A percentile compares a stretch with the other conserved stretches of the same genome.
phyloP scores from a whole-genome alignment of 2,888 invertebrate genomes.

The Sympetrum striolatum region DNA sequence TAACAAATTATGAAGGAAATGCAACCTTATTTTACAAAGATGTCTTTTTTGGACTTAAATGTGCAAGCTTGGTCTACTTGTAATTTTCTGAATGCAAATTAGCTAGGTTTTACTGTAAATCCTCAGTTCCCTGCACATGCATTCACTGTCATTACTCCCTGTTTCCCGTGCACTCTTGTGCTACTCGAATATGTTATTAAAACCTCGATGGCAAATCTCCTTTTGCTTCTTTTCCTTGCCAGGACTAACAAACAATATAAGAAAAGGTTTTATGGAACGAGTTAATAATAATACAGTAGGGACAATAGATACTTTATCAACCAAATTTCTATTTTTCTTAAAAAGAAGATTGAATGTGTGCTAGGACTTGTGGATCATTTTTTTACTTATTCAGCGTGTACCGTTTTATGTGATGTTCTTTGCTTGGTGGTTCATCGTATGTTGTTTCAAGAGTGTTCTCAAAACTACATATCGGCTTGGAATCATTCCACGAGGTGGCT shows the following conservation, averaged over 20 bases:
- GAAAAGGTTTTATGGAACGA: conserved; percentile 36
- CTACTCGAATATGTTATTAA: background rate
- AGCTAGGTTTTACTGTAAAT: no score
- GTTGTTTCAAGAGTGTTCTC: conserved; percentile 41
- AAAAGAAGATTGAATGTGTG: conserved; percentile 39
- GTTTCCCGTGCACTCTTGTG: background rate
- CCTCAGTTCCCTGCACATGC: background rate
- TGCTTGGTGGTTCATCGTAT: conserved; percentile 45
- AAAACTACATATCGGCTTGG: conserved; percentile 50
- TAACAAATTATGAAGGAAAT: no score
- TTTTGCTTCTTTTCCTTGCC: conserved; percentile 17
- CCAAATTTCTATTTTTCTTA: conserved; percentile 46
- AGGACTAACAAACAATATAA: conserved; percentile 26
- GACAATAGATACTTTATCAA: conserved; percentile 44
- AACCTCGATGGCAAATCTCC: conserved; percentile 25
- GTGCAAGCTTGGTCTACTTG: no score
- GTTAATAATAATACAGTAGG: conserved; percentile 44
- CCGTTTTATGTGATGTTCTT: conserved; percentile 45
- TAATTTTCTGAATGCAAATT: no score
- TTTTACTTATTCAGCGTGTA: conserved; percentile 44
- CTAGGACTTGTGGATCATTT: conserved; percentile 45
- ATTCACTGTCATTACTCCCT: conserved; percentile 4
- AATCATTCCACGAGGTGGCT: conserved; percentile 48
- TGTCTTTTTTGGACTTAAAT: no score
- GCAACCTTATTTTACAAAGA: no score